Percentiles rank a stretch among this genome's conserved stretches.
phyloP scores from a whole-genome alignment of 2,888 invertebrate species.

The Nycteola revayana region DNA sequence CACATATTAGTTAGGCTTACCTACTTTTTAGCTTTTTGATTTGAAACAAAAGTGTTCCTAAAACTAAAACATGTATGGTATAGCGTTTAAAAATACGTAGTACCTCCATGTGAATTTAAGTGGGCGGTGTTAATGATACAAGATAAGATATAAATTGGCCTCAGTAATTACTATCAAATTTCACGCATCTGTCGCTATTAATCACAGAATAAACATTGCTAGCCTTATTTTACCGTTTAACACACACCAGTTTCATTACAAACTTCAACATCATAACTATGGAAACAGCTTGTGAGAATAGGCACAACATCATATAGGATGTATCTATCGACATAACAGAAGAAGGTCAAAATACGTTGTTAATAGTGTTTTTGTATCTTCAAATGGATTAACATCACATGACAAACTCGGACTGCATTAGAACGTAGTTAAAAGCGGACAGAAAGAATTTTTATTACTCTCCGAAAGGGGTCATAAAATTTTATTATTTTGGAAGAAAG shows the following conservation, averaged over 20 bases:
- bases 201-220: constrained; percentile 73
- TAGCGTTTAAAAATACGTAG: too few relatives aligned
- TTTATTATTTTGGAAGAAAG: constrained; percentile 54
- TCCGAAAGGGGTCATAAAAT: constrained; percentile 60
- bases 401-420: constrained; percentile 51
- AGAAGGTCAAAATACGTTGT: constrained; percentile 38
- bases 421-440: constrained; percentile 58
- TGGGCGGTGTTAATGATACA: constrained; percentile 58
- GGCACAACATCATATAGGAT: constrained; percentile 28
- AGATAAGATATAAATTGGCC: constrained; percentile 70
- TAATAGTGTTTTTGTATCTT: constrained; percentile 48
- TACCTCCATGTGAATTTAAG: constrained; percentile 24
- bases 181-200: constrained; percentile 63
- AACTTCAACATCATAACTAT: constrained; percentile 26
- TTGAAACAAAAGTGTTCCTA: too few relatives aligned
- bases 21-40: too few relatives aligned
- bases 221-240: constrained; percentile 58
- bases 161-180: constrained; percentile 75
- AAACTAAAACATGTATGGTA: too few relatives aligned
- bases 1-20: too few relatives aligned
- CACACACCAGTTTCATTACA: constrained; percentile 58
- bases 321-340: constrained; percentile 38
- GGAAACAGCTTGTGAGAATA: constrained; percentile 43
- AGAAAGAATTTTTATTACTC: constrained; percentile 68
- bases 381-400: constrained; percentile 54